These are phyloP conservation scores for Psylliodes chrysocephalus DNA, from an alignment of 2,888 invertebrate species.

Conservation along the genomic window DNA sequence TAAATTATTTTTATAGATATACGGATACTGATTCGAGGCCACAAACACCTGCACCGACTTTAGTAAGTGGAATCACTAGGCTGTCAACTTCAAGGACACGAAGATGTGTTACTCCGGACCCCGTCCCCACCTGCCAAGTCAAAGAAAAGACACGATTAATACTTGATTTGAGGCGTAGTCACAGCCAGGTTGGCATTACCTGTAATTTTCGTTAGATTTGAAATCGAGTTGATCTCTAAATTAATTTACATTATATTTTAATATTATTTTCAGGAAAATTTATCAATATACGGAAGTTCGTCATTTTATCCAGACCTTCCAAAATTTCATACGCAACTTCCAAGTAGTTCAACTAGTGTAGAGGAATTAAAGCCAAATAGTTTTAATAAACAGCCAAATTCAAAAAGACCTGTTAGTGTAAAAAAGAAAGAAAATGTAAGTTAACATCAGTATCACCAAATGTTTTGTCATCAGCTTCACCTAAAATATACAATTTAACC, in stretches of 20 bases:
- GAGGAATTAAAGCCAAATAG: constrained; percentile 42
- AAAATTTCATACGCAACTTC: constrained; percentile 56
- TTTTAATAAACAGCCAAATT: constrained; percentile 28
- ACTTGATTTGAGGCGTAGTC: constrained; percentile 75
- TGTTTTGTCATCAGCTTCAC: too few species aligned
- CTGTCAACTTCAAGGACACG: constrained; percentile 71
- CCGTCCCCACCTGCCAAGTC: constrained; percentile 63
- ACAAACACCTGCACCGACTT: constrained; percentile 81
- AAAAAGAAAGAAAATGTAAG: constrained; percentile 30
- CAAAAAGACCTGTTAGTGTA: constrained; percentile 35
- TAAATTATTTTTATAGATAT: constrained; percentile 68
- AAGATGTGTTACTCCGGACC: constrained; percentile 79
- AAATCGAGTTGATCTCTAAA: too few species aligned
- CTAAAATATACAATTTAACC: too few species aligned
- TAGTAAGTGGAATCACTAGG: constrained; percentile 77
- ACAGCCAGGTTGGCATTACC: constrained; percentile 68
- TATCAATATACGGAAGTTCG: constrained; percentile 66
- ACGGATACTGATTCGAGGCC: constrained; percentile 88
- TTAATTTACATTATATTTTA: background rate
- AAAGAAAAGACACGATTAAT: constrained; percentile 75
- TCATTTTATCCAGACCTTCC: constrained; percentile 59
- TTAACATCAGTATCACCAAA: background rate
- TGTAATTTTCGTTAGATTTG: background rate
- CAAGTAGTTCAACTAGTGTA: constrained; percentile 51
- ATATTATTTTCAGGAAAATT: constrained; percentile 61